Evolutionary conservation across 2,888 invertebrate species (phyloP), one percentile per base, ranked within the genome.

Genomic region (Pammene fasciana): DNA sequence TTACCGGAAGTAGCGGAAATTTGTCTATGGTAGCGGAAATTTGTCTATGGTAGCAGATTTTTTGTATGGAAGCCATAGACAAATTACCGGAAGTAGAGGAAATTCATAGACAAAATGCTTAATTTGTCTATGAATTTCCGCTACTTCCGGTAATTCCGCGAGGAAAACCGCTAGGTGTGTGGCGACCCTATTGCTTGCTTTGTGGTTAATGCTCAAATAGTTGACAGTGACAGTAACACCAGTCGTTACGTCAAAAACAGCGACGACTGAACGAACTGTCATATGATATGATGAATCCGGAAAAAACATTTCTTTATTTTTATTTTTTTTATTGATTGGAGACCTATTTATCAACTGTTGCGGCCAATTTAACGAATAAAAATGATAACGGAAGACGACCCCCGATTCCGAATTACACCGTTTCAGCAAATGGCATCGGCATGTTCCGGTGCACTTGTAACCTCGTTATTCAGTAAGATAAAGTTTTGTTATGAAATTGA

Each of bases 381-480:
- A 76, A 90, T 91, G 90, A 92, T 92, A 80, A 89, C 91, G 61
- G 92, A 92, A 87, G 96, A 97, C 81, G 97, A 97, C 85, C 96
- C 96, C 5, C 93, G 94, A 78, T 97, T 95, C 87, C 93, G 96
- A 72, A 97, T 96, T 71, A 96, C 95, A 73, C 95, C 96, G 0
- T 82, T 94, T 71, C 97, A 97, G 85, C 97, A 97, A 93, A 96
- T 97, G 94, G 93, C 95, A 78, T 96, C 97, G 60, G 96, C 97
- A 62, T 97, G 97, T 87, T 95, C 96, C 72, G 98, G 99, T 71
- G 98, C 98, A 13, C 88, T 98, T 73, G 92, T 98, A 83, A 98
- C 98, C 81, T 98, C 98, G 56, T 83, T 97, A 71, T 95, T 98
- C 79, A 97, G 97, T 98, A 93, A 94, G 93, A 90, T 67, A 54